A percentile compares a stretch with the other conserved stretches of the same genome.
These are phyloP conservation scores for Gnatocerus cornutus DNA, from an alignment of 2,888 invertebrate species.

Conservation along the genomic window DNA sequence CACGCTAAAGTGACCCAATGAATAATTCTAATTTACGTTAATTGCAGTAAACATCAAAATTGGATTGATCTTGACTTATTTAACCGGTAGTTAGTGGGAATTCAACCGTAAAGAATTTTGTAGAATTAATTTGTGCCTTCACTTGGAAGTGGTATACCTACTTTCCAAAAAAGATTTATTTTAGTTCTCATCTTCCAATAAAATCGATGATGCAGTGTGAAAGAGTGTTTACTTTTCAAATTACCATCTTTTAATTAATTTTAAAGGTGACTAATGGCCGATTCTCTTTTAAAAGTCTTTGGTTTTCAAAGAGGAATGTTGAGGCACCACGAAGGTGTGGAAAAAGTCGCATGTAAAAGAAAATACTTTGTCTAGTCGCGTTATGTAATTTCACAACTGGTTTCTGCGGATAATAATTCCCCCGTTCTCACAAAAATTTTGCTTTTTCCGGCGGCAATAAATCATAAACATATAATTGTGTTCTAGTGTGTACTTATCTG, in stretches of 20 bases:
- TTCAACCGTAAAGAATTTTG: too few relatives aligned
- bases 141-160: too few relatives aligned
- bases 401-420: background rate
- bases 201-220: too few relatives aligned
- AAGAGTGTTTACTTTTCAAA: background rate
- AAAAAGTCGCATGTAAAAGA: too few relatives aligned
- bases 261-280: background rate
- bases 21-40: too few relatives aligned
- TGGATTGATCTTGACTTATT: too few relatives aligned
- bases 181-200: too few relatives aligned
- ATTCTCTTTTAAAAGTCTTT: background rate
- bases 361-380: conserved; percentile 22
- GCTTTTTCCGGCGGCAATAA: background rate
- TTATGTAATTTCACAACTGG: conserved; percentile 24
- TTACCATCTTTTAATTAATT: conserved; percentile 5
- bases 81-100: too few relatives aligned
- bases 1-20: too few relatives aligned
- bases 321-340: conserved; percentile 3
- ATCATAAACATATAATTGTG: conserved; percentile 8
- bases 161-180: too few relatives aligned
- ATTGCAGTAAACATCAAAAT: too few relatives aligned
- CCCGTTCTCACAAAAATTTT: conserved; percentile 1
- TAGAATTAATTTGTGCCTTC: too few relatives aligned
- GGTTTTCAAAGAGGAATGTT: background rate
- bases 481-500: background rate